Base-by-base conservation (phyloP, 2,888 invertebrate species). In the Danaus chrysippus region DNA sequence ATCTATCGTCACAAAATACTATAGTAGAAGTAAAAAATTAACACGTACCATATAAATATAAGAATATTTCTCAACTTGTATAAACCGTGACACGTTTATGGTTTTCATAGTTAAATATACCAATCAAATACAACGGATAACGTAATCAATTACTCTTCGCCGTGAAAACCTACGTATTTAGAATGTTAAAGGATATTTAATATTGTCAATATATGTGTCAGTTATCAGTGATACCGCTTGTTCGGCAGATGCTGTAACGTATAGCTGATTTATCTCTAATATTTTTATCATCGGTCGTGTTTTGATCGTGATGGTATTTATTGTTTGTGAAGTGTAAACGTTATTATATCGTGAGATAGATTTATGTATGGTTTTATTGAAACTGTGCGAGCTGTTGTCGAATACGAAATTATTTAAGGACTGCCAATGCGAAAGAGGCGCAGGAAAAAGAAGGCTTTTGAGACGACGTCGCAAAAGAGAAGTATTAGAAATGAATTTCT, bases 341-440 rank as follows among this genome's bases (percentile, higher is more conserved):
- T 12, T 52, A 42, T 19, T 44, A 10, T 41, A 42, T 41, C 11
- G 42, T 13, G 11, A 10, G 10, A 56, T 53, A 23, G 17, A 56
- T 17, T 34, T 11, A 60, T 87, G 85, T 75, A 87, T 86, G 84
- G 86, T 90, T 70, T 72, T 89, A 59, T 73, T 86, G 46, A 78
- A 76, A 71, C 67, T 89, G 77, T 86, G 82, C 89, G 82, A 81
- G 67, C 82, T 89, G 88, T 83, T 91, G 76, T 85, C 87, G 65
- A 85, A 86, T 64, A 79, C 83, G 69, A 88, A 85, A 72, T 73
- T 83, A 58, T 88, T 88, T 68, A 90, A 90, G 72, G 81, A 83
- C 67, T 91, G 89, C 79, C 87, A 87, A 85, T 90, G 90, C 90
- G 90, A 89, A 86, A 85, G 89, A 88, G 81, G 84, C 78, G 78